Evolutionary conservation across 1,140 invertebrate genomes (phyloP).

Genomic region (Oedothorax gibbosus): DNA sequence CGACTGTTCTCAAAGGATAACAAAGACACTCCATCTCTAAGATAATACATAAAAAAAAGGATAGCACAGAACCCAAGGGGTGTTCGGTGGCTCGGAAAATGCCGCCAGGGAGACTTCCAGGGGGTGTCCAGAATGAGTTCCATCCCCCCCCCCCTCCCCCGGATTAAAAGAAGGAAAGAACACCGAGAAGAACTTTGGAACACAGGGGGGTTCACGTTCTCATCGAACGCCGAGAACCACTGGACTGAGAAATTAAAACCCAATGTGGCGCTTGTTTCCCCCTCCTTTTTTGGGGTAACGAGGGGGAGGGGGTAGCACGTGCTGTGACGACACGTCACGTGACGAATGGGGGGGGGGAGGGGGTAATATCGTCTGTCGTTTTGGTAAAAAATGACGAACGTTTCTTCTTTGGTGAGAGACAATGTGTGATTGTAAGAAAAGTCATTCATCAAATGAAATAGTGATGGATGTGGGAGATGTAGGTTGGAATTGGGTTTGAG

Average conservation of each 20-base stretch:
- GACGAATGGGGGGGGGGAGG: slow-evolving; percentile 20
- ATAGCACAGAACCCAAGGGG: slow-evolving; percentile 11
- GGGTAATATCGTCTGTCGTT: neutral
- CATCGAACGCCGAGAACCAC: slow-evolving; percentile 50
- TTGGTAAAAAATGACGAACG: too few relatives aligned
- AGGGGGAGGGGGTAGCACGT: slow-evolving; percentile 46
- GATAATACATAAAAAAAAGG: slow-evolving; percentile 11
- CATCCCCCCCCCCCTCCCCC: neutral
- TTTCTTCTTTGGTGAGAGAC: slow-evolving; percentile 10
- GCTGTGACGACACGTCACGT: slow-evolving; percentile 53
- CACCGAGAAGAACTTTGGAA: slow-evolving; percentile 17
- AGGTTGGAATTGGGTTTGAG: neutral
- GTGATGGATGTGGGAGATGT: slow-evolving; percentile 10
- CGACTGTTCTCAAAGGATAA: too few relatives aligned
- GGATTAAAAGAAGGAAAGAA: slow-evolving; percentile 54
- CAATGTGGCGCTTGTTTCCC: slow-evolving; percentile 56
- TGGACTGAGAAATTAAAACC: slow-evolving; percentile 61
- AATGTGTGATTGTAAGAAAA: slow-evolving; percentile 33
- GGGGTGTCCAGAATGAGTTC: slow-evolving; percentile 21
- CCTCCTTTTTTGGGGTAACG: slow-evolving; percentile 41
- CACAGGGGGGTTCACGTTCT: slow-evolving; percentile 38
- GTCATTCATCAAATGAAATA: slow-evolving; percentile 55
- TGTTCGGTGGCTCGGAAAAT: slow-evolving; percentile 53
- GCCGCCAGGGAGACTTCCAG: slow-evolving; percentile 46
- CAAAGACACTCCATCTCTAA: neutral